A percentile compares a stretch with the other conserved stretches of the same genome.
phyloP scores from a whole-genome alignment of 2,113 vertebrate species.

The Cynocephalus volans region DNA sequence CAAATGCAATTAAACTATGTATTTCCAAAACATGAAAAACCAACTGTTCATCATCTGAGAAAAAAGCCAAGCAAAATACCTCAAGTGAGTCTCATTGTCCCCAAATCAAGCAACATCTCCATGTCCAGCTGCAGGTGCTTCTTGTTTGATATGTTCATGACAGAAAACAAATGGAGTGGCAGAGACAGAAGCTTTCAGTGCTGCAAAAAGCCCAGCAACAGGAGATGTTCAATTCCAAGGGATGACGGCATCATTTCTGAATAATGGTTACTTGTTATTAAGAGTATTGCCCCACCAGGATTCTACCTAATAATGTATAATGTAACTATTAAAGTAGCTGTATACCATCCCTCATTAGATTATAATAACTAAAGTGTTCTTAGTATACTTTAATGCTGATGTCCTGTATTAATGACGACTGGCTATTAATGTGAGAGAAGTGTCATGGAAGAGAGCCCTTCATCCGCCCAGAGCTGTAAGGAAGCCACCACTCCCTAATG shows the following conservation, averaged over 20 bases:
- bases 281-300: background rate
- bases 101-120: background rate
- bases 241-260: background rate
- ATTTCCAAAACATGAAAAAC: slow-evolving; percentile 4
- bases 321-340: background rate
- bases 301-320: background rate
- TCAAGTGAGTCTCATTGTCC: background rate
- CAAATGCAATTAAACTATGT: background rate
- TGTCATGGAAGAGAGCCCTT: background rate
- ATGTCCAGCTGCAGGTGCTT: fast-evolving
- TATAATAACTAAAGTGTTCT: background rate
- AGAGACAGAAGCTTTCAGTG: background rate
- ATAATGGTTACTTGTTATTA: background rate
- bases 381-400: background rate
- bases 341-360: background rate
- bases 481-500: background rate
- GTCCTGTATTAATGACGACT: background rate
- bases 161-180: background rate
- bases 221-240: background rate
- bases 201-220: background rate
- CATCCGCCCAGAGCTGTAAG: background rate
- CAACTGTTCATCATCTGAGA: background rate
- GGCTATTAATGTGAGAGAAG: background rate
- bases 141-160: fast-evolving
- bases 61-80: background rate